phyloP scores from a whole-genome alignment of 2,888 invertebrate genomes.

The Lamellibrachia satsuma region DNA sequence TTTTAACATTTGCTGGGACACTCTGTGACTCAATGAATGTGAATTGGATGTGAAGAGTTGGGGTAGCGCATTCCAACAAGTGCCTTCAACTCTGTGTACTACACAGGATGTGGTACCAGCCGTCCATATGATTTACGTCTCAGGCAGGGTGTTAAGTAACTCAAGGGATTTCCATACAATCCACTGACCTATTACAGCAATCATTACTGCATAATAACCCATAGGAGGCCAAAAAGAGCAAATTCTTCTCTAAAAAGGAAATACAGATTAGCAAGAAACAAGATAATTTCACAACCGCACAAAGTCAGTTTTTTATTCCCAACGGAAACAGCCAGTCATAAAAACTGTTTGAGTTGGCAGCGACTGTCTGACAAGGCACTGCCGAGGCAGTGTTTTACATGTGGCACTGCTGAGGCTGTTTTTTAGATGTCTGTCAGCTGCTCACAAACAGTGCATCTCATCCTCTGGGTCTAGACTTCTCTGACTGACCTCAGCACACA shows the following conservation, averaged over 20 bases:
- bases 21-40: too few species aligned
- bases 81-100: neutral
- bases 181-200: neutral
- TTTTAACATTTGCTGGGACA: too few species aligned
- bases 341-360: neutral
- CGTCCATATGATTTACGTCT: neutral
- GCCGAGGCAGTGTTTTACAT: neutral
- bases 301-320: neutral
- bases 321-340: neutral
- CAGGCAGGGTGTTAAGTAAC: neutral
- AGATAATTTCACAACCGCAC: neutral
- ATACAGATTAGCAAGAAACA: neutral
- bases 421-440: neutral
- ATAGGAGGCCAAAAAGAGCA: neutral
- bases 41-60: too few species aligned
- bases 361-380: neutral
- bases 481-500: neutral
- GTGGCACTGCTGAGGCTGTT: too few species aligned
- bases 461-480: neutral
- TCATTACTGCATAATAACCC: neutral
- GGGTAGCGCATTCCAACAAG: neutral
- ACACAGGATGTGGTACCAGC: neutral
- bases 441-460: neutral
- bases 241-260: neutral
- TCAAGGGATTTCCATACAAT: neutral